Evolutionary conservation across 2,797 vertebrate genomes (phyloP), one percentile per base, ranked within the genome.

Genomic region (Bovichtus variegatus): DNA sequence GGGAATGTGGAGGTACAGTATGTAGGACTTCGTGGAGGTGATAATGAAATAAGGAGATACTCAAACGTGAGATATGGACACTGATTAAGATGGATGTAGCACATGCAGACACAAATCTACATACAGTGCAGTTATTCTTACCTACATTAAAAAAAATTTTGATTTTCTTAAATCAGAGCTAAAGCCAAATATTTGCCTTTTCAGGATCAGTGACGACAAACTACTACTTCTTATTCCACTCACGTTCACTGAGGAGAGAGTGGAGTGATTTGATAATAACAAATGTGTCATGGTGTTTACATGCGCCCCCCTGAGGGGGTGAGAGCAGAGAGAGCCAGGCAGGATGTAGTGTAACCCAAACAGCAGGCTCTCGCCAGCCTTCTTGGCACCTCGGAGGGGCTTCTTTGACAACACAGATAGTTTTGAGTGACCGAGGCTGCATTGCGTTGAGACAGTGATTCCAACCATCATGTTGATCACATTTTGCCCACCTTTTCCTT

Each of bases 251-350:
- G 16, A 63, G 71, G 65, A 82, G 67, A 31, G 82, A 74, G 77
- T 60, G 74, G 65, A 91, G 80, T 85, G 82, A 92, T 92, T 88
- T 86, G 84, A 89, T 90, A 77, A 89, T 82, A 87, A 90, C 80
- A 78, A 88, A 91, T 89, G 84, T 92, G 84, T 90, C 89, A 89
- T 61, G 84, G 85, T 90, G 87, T 92, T 91, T 91, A 90, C 86
- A 89, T 78, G 86, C 72, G 57, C 23, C 79, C 80, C 88, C 88
- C 82, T 73, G 77, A 74, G 88, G 74, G 86, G 36, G 47, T 58
- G 80, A 76, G 71, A 67, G 80, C 71, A 13, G 67, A 73, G 67
- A 70, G 74, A 83, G 79, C 66, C 82, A 85, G 71, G 72, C 70
- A 84, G 82, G 80, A 89, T 75, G 81, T 18, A 61, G 71, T 47